A percentile compares a stretch with the other conserved stretches of the same genome.
Conservation (phyloP, 92 coral and sea anemone genomes). For the Paramuricea clavata region DNA sequence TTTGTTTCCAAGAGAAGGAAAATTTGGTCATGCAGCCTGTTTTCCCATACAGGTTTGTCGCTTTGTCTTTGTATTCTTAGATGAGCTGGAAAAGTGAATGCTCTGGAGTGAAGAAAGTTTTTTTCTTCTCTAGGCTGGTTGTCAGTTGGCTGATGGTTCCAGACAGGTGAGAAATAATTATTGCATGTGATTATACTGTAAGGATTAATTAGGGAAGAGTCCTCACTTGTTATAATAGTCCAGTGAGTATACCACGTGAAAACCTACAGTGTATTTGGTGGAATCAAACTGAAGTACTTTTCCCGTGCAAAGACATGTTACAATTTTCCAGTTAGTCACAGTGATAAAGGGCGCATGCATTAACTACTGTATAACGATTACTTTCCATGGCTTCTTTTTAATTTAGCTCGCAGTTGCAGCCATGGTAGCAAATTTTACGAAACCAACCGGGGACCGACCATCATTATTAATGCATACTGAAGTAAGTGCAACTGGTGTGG, state of each 20-base stretch:
- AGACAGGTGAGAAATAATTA: slow-evolving; percentile 80
- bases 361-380: no score
- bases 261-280: not conserved
- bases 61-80: not conserved
- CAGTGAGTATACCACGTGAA: no score
- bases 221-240: no score
- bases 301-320: not conserved
- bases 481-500: slow-evolving; percentile 49
- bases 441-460: slow-evolving; percentile 85
- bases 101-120: not conserved
- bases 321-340: not conserved
- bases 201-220: no score
- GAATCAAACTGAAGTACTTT: not conserved
- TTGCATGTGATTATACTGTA: not conserved
- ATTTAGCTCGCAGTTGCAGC: slow-evolving; percentile 90
- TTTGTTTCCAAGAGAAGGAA: slow-evolving; percentile 98
- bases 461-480: slow-evolving; percentile 91
- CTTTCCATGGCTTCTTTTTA: no score
- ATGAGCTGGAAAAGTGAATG: not conserved
- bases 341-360: no score
- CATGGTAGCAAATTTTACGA: slow-evolving; percentile 96
- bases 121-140: slow-evolving; percentile 82
- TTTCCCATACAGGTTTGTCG: slow-evolving; percentile 87
- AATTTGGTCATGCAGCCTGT: slow-evolving; percentile 97
- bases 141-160: slow-evolving; percentile 84